A percentile compares a stretch with the other conserved stretches of the same genome.
Conservation (phyloP, 2,888 invertebrate species). For the Euplagia quadripunctaria region DNA sequence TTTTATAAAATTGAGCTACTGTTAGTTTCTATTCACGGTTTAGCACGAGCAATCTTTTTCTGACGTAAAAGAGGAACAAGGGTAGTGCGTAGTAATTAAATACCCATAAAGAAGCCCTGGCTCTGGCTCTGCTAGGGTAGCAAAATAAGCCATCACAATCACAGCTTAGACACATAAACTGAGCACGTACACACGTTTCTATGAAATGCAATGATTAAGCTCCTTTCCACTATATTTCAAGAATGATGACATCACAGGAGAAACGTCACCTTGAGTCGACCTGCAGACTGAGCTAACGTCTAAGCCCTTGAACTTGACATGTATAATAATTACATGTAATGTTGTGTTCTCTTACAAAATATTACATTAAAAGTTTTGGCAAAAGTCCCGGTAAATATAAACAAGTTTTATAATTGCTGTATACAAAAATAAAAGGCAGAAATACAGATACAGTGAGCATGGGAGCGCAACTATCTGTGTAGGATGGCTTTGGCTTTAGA, state of each 20-base stretch:
- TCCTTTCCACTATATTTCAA: background rate
- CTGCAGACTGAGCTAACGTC: background rate
- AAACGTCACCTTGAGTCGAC: background rate
- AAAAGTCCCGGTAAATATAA: constrained; percentile 4
- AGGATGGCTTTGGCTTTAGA: background rate
- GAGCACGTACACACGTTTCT: background rate
- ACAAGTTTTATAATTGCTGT: background rate
- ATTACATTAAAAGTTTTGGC: constrained; percentile 3
- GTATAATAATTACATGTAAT: constrained; percentile 3
- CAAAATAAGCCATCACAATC: too few species aligned
- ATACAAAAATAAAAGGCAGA: background rate
- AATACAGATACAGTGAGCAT: background rate
- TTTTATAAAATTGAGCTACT: too few species aligned
- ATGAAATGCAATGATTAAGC: background rate
- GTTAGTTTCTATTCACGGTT: too few species aligned
- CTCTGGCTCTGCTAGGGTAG: too few species aligned
- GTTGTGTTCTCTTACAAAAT: constrained; percentile 12
- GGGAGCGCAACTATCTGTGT: background rate
- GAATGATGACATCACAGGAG: background rate
- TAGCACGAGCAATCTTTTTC: too few species aligned
- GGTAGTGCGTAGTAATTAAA: too few species aligned
- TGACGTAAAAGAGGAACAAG: too few species aligned
- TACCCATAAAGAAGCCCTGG: too few species aligned
- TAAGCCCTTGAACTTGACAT: constrained; percentile 8
- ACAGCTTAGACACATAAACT: background rate